phyloP scores from a whole-genome alignment of 2,888 invertebrate species.

The Hyalella azteca region DNA sequence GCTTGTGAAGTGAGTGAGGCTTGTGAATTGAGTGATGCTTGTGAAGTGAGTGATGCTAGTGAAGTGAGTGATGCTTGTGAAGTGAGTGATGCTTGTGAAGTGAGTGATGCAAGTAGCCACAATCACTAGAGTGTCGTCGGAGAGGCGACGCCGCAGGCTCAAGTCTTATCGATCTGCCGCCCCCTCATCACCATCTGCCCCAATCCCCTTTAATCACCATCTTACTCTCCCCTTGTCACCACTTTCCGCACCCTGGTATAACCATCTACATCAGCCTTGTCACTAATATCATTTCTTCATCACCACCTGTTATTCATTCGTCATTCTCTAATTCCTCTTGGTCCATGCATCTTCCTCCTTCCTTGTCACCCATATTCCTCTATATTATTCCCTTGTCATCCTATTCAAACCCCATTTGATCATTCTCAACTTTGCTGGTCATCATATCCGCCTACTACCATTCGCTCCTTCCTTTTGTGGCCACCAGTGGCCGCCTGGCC shows the following conservation, averaged over 20 bases:
- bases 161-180: not conserved
- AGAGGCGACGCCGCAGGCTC: slow-evolving; percentile 10
- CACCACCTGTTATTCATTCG: not conserved
- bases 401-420: not conserved
- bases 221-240: not conserved
- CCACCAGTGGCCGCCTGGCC: not conserved
- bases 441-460: not conserved
- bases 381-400: not conserved
- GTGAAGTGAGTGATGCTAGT: not conserved
- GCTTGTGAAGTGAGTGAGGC: not conserved
- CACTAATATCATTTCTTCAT: not conserved
- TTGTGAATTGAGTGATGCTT: not conserved
- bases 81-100: not conserved
- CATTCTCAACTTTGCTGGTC: not conserved
- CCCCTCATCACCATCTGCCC: not conserved
- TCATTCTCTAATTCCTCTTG: not conserved
- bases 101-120: not conserved
- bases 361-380: not conserved
- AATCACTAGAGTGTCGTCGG: not conserved
- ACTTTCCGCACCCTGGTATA: not conserved
- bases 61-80: not conserved
- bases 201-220: not conserved
- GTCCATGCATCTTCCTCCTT: not conserved
- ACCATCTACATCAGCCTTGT: not conserved
- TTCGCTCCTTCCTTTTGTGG: not conserved